Evolutionary conservation across 2,888 invertebrate species (phyloP).

Genomic region (Drosophila mimetica): DNA sequence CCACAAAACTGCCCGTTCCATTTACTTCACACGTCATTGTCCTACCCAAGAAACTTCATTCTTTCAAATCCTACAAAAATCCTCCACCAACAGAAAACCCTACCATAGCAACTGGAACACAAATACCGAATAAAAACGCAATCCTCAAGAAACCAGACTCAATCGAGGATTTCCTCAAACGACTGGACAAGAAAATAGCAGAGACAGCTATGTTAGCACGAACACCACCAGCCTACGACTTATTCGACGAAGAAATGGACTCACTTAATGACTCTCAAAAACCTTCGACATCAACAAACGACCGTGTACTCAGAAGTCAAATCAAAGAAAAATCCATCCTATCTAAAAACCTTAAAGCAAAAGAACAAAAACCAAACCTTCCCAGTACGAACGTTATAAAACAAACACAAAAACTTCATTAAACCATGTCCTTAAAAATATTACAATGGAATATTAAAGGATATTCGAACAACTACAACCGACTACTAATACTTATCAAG

Average conservation of each 20-base stretch:
- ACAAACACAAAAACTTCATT: background rate
- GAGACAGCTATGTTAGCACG: background rate
- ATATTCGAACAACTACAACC: too few relatives aligned
- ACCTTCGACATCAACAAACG: background rate
- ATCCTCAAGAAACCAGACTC: background rate
- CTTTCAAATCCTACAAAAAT: background rate
- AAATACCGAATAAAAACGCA: background rate
- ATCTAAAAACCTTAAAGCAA: background rate
- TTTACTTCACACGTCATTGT: background rate
- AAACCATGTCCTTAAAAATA: constrained; percentile 5
- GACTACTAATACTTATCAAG: too few relatives aligned
- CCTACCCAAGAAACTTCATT: background rate
- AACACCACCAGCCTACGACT: background rate
- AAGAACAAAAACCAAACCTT: background rate
- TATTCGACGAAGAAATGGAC: background rate
- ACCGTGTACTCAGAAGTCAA: constrained; percentile 2
- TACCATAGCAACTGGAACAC: background rate
- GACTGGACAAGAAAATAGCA: background rate
- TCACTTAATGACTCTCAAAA: background rate
- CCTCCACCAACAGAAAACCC: background rate
- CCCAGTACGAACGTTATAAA: background rate
- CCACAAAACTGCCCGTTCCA: background rate
- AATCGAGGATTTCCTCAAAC: background rate
- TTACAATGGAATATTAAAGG: too few relatives aligned
- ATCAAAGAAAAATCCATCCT: background rate